Evolutionary conservation across 2,113 vertebrate genomes (phyloP).

Genomic region (Brachionichthys hirsutus): DNA sequence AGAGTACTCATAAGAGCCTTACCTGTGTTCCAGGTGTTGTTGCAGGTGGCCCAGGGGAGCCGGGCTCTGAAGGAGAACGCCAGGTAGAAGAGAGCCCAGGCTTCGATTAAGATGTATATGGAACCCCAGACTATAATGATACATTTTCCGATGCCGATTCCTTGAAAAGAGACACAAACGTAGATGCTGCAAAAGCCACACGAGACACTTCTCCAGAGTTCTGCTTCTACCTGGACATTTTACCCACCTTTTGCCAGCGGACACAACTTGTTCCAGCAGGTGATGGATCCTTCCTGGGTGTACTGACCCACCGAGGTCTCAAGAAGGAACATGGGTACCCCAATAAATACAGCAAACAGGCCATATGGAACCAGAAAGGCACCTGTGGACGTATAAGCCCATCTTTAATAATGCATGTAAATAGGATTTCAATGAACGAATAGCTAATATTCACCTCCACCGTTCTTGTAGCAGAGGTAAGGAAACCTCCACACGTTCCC

Average conservation of each 20-base stretch:
- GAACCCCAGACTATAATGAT: too few species aligned
- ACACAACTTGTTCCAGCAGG: constrained; percentile 45
- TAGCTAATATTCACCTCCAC: constrained; percentile 27
- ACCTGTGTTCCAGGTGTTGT: too few species aligned
- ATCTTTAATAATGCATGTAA: background rate
- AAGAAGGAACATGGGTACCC: constrained; percentile 44
- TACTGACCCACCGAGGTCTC: constrained; percentile 44
- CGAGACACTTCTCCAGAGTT: too few species aligned
- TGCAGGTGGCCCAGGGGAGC: too few species aligned
- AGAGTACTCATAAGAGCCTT: constrained; percentile 20
- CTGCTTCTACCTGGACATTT: background rate
- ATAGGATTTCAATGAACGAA: background rate
- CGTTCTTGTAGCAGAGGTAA: constrained; percentile 45
- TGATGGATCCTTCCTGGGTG: constrained; percentile 54
- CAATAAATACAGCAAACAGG: constrained; percentile 28
- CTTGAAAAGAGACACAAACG: too few species aligned
- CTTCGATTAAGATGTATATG: too few species aligned
- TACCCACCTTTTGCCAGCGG: constrained; percentile 62
- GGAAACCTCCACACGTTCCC: constrained; percentile 44
- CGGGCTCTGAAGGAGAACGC: constrained; percentile 36
- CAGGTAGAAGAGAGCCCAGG: too few species aligned
- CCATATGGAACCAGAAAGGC: constrained; percentile 45
- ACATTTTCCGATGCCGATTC: too few species aligned
- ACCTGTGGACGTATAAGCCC: background rate
- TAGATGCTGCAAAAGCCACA: too few species aligned